A percentile compares a stretch with the other conserved stretches of the same genome.
Evolutionary conservation across 2,113 vertebrate species (phyloP).

Genomic region (Alosa alosa): DNA sequence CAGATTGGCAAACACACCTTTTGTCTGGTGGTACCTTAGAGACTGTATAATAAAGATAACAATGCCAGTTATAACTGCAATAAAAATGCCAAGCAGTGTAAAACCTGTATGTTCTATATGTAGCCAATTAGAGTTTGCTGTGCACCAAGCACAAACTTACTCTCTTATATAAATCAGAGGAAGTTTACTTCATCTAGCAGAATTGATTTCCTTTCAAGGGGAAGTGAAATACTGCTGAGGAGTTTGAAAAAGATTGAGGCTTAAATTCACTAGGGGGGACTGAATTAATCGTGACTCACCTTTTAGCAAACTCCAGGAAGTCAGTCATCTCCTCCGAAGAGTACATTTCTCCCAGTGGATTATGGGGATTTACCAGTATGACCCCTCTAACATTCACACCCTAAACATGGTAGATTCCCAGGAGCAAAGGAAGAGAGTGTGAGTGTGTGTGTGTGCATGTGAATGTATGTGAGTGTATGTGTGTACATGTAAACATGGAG

Average conservation of each 20-base stretch:
- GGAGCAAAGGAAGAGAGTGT: neutral
- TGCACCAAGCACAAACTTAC: neutral
- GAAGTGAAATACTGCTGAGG: neutral
- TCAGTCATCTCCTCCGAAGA: slow-evolving; percentile 78
- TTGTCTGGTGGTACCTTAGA: neutral
- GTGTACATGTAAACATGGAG: neutral
- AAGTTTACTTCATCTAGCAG: neutral
- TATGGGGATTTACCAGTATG: slow-evolving; percentile 93
- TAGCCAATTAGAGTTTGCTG: neutral
- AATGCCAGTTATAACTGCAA: neutral
- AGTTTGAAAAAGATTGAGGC: neutral
- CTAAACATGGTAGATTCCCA: slow-evolving; percentile 64
- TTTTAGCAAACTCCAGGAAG: slow-evolving; percentile 93
- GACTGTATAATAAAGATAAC: neutral
- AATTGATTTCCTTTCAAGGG: neutral
- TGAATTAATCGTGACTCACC: slow-evolving; percentile 64
- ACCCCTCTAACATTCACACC: slow-evolving; percentile 80
- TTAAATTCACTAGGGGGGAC: neutral
- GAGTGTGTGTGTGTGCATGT: neutral
- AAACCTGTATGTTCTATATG: neutral
- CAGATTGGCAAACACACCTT: neutral
- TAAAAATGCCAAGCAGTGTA: neutral
- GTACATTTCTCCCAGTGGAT: slow-evolving; percentile 91
- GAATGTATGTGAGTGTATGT: neutral
- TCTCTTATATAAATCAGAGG: neutral